These are phyloP conservation scores for Antitype chi DNA, from an alignment of 2,888 invertebrate genomes.

Conservation along the genomic window DNA sequence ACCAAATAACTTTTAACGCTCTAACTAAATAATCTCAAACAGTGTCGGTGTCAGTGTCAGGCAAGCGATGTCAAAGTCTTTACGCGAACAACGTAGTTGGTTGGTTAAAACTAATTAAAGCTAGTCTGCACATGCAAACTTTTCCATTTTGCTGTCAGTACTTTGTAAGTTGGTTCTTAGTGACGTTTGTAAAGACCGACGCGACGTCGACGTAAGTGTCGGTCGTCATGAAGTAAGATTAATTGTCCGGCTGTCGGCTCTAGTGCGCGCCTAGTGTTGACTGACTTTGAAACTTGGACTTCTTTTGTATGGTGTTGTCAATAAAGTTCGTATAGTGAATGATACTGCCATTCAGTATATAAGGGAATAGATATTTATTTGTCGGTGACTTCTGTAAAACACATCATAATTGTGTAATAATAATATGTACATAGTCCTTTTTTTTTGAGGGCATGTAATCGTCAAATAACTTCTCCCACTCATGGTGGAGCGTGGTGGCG, in stretches of 20 bases:
- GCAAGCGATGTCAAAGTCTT: background rate
- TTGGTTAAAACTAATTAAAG: conserved; percentile 22
- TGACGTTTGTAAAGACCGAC: conserved; percentile 36
- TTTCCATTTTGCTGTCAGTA: conserved; percentile 25
- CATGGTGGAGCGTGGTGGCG: no score
- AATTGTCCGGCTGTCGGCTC: conserved; percentile 31
- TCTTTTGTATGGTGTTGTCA: conserved; percentile 12
- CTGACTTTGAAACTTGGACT: conserved; percentile 8
- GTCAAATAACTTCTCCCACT: no score
- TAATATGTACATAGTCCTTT: no score
- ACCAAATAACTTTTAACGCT: background rate
- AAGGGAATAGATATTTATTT: no score
- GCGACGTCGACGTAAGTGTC: conserved; percentile 7
- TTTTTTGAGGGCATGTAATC: no score
- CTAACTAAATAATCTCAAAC: background rate
- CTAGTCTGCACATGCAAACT: background rate
- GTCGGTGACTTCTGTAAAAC: no score
- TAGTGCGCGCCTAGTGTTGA: conserved; percentile 4
- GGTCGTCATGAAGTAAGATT: conserved; percentile 50
- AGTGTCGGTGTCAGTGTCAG: background rate
- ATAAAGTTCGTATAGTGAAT: conserved; percentile 1
- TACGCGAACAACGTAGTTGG: no score
- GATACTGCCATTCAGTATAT: background rate
- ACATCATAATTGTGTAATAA: no score
- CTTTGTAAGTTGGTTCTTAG: conserved; percentile 48